phyloP scores from a whole-genome alignment of 2,113 vertebrate species.

The Eulacestoma nigropectus region DNA sequence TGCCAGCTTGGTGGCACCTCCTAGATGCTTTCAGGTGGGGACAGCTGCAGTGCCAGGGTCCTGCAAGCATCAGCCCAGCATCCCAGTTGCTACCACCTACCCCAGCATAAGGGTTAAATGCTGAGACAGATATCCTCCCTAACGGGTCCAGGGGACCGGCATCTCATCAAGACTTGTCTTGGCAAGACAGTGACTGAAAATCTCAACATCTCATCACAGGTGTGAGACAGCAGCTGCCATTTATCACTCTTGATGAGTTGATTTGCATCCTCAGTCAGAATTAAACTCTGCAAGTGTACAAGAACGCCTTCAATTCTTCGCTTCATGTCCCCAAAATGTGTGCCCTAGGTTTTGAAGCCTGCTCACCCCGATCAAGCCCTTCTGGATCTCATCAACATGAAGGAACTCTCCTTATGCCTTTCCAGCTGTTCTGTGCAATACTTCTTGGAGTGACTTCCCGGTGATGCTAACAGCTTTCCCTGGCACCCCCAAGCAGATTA shows the following conservation, averaged over 20 bases:
- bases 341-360: neutral
- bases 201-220: neutral
- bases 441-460: neutral
- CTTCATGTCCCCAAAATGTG: neutral
- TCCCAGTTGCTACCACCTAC: rapidly evolving
- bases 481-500: neutral
- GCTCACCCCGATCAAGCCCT: rapidly evolving
- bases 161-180: neutral
- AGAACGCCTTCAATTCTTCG: neutral
- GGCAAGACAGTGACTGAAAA: rapidly evolving
- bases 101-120: neutral
- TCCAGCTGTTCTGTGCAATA: neutral
- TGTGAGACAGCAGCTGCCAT: neutral
- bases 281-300: neutral
- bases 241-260: neutral
- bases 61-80: neutral
- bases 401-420: neutral
- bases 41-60: neutral
- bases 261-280: neutral
- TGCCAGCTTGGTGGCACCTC: neutral
- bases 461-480: neutral
- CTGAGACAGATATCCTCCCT: too few relatives aligned
- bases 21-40: neutral
- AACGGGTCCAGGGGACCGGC: rapidly evolving
- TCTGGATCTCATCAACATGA: neutral